Percentiles rank a stretch among this genome's conserved stretches.
phyloP scores from a whole-genome alignment of 2,888 invertebrate species.

The Stenchaetothrips biformis region DNA sequence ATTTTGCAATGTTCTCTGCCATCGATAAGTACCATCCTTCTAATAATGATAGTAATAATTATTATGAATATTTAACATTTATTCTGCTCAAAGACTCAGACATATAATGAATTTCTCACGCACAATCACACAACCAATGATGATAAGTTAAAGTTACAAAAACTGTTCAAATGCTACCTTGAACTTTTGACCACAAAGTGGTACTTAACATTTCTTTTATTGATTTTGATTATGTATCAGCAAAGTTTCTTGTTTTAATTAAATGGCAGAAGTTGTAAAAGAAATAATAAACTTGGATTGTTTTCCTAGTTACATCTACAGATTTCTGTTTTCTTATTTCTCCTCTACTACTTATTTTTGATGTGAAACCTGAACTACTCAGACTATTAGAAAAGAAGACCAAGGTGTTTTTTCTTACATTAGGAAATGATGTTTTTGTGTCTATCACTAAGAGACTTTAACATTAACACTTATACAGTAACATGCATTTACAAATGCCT shows the following conservation, averaged over 20 bases:
- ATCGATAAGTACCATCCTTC: too few relatives aligned
- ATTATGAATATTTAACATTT: not conserved
- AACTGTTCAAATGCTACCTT: not conserved
- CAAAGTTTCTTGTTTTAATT: not conserved
- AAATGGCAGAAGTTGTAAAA: conserved; percentile 4
- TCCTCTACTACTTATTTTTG: too few relatives aligned
- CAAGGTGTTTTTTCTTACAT: too few relatives aligned
- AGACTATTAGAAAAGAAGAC: too few relatives aligned
- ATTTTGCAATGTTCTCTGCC: too few relatives aligned
- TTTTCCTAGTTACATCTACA: not conserved
- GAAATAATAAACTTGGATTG: not conserved
- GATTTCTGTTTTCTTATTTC: not conserved
- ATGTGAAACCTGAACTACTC: too few relatives aligned
- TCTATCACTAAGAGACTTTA: too few relatives aligned
- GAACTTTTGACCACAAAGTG: conserved; percentile 1
- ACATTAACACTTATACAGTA: not conserved
- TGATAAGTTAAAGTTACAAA: not conserved
- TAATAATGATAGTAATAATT: not conserved
- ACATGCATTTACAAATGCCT: conserved; percentile 12
- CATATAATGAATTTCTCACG: not conserved
- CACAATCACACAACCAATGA: conserved; percentile 7
- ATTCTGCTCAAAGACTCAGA: not conserved
- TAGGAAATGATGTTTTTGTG: too few relatives aligned
- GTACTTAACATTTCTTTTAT: conserved; percentile 1
- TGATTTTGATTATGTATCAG: conserved; percentile 3